phyloP scores from a whole-genome alignment of 2,797 vertebrate species.

The Limosa lapponica region DNA sequence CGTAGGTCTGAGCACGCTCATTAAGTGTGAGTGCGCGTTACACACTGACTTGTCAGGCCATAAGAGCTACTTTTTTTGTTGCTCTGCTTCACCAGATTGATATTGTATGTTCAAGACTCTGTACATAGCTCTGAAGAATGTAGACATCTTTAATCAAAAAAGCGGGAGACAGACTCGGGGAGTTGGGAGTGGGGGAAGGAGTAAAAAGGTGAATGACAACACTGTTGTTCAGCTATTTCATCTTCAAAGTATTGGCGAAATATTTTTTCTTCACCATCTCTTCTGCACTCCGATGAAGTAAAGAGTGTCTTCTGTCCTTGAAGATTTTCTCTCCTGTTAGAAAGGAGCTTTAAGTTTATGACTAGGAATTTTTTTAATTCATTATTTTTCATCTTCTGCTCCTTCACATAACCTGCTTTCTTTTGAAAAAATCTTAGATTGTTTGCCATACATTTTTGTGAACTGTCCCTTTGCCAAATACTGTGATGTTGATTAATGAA shows the following conservation, averaged over 20 bases:
- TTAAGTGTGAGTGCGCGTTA: neutral
- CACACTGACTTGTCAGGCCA: neutral
- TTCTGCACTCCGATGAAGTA: neutral
- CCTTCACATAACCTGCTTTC: neutral
- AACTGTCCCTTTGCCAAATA: neutral
- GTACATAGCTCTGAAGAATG: neutral
- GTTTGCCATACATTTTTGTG: neutral
- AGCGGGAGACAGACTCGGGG: neutral
- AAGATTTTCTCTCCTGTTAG: neutral
- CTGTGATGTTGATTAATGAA: neutral
- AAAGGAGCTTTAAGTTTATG: neutral
- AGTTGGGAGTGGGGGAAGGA: neutral
- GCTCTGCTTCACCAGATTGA: neutral
- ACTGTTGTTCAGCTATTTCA: neutral
- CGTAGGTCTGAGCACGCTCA: neutral
- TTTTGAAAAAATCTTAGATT: neutral
- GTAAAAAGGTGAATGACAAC: neutral
- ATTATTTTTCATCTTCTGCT: neutral
- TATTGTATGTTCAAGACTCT: neutral
- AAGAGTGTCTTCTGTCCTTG: neutral
- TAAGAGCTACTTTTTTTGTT: neutral
- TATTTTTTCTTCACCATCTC: neutral
- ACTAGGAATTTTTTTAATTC: neutral
- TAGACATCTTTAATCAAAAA: neutral
- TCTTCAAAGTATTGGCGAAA: neutral